Conservation (phyloP, 2,113 vertebrate genomes). For the Lamprotornis superbus region DNA sequence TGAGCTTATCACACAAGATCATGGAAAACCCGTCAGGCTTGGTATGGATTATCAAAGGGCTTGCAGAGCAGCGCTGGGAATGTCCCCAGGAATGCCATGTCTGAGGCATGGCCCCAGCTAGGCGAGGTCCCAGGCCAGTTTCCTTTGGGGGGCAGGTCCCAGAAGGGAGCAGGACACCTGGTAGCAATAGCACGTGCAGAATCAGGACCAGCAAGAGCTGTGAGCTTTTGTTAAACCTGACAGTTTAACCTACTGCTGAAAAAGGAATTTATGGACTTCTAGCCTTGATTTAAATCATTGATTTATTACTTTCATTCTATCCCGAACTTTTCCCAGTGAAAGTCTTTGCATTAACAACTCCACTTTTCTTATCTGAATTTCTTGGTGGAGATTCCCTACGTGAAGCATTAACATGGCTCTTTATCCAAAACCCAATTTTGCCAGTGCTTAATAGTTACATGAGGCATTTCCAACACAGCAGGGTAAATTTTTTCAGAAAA, state of each 20-base stretch:
- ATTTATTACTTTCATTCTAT: slow-evolving; percentile 32
- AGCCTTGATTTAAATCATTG: slow-evolving; percentile 44
- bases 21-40: neutral
- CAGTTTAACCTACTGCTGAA: slow-evolving; percentile 58
- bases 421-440: neutral
- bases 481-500: neutral
- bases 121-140: neutral
- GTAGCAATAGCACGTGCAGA: slow-evolving; percentile 10
- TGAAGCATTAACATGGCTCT: neutral
- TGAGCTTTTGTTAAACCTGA: slow-evolving; percentile 50
- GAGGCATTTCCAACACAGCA: neutral
- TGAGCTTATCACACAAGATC: neutral
- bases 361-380: neutral
- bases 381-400: neutral
- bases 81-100: neutral
- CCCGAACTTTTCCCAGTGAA: neutral
- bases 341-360: neutral
- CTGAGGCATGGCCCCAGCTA: neutral
- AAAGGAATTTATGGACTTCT: slow-evolving; percentile 48
- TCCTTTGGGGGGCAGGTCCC: neutral
- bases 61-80: neutral
- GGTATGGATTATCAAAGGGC: neutral
- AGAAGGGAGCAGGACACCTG: slow-evolving; percentile 2
- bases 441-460: neutral
- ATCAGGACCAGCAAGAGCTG: slow-evolving; percentile 20